Evolutionary conservation across 2,797 vertebrate genomes (phyloP), one percentile per base, ranked within the genome.

Genomic region (Serranus cabrilla): DNA sequence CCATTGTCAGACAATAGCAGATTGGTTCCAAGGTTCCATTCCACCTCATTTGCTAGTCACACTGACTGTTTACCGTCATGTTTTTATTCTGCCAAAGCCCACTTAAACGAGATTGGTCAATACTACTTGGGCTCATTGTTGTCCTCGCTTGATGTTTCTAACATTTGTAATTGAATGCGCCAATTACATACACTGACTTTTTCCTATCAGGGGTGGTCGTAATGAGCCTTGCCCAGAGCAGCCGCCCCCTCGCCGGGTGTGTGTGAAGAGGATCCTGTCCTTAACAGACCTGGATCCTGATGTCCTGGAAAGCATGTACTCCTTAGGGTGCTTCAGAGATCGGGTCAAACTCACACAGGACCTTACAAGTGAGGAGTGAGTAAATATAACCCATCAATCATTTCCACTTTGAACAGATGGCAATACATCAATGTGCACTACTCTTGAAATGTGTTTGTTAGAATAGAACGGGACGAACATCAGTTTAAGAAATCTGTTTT

Each of bases 261-360:
- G 96, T 25, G 92, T 98, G 88, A 93, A 94, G 74, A 94, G 96
- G 82, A 95, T 98, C 75, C 71, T 95, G 51, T 97, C 97, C 7
- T 87, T 96, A 2, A 95, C 96, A 2, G 97, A 98, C 74, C 93
- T 98, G 85, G 97, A 98, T 80, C 97, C 97, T 0, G 97, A 98
- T 1, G 97, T 98, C 42, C 93, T 98, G 84, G 97, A 98, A 61
- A 97, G 96, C 92, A 98, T 98, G 97, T 94, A 97, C 61, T 98
- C 97, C 0, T 90, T 98, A 65, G 97, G 97, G 63, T 98, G 97
- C 91, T 98, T 98, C 93, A 94, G 96, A 74, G 96, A 98, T 89
- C 95, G 96, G 2, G 95, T 92, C 75, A 96, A 97, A 74, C 95
- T 98, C 81, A 96, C 96, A 46, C 93, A 94, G 47, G 97, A 98